Percentiles rank a stretch among this genome's conserved stretches.
Conservation (phyloP, 2,113 vertebrate genomes). For the Coryphaenoides rupestris region DNA sequence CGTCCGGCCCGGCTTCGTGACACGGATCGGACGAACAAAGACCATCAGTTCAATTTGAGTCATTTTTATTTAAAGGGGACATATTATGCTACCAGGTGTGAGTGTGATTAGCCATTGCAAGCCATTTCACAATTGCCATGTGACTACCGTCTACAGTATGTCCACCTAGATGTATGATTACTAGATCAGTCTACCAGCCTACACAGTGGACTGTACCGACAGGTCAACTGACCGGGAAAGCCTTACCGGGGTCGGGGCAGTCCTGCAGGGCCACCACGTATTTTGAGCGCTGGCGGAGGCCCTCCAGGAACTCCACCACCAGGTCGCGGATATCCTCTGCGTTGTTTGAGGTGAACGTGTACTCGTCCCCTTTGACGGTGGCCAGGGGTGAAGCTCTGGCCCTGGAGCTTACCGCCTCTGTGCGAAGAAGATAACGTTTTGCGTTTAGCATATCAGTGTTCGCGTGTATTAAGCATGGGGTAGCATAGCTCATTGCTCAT, state of each 20-base stretch:
- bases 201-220: too few relatives aligned
- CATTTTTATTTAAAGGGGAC: too few relatives aligned
- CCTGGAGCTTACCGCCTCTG: constrained; percentile 91
- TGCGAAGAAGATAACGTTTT: too few relatives aligned
- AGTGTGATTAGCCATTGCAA: too few relatives aligned
- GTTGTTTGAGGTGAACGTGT: constrained; percentile 97
- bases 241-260: constrained; percentile 87
- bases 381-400: constrained; percentile 94
- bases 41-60: too few relatives aligned
- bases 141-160: too few relatives aligned
- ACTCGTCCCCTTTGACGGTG: constrained; percentile 94
- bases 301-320: constrained; percentile 92
- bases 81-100: too few relatives aligned
- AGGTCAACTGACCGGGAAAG: too few relatives aligned
- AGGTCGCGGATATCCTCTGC: constrained; percentile 94
- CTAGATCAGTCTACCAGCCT: too few relatives aligned
- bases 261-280: constrained; percentile 92
- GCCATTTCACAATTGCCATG: too few relatives aligned
- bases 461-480: background rate
- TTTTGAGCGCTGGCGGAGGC: constrained; percentile 90
- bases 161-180: too few relatives aligned
- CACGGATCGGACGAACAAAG: background rate
- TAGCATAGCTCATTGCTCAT: too few relatives aligned
- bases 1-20: constrained; percentile 81
- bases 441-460: background rate